These are phyloP conservation scores for Umimayanthus kanabou DNA, from an alignment of 92 coral and sea anemone species.

Conservation along the genomic window DNA sequence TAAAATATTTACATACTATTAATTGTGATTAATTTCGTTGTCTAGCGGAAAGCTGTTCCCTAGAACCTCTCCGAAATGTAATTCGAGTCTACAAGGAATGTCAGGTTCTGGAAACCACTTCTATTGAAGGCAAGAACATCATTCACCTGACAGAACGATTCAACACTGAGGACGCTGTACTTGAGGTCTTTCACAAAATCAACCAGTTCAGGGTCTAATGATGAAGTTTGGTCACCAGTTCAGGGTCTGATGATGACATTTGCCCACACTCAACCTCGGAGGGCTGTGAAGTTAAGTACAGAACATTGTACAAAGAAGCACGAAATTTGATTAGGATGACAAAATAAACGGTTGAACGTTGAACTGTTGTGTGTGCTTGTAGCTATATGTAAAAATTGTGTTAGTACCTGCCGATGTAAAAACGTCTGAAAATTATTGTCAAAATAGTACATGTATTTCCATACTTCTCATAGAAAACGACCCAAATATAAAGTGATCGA, in stretches of 20 bases:
- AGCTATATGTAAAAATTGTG: no score
- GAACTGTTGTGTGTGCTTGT: background rate
- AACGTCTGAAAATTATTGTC: no score
- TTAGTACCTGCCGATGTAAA: no score
- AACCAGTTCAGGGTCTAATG: conserved; percentile 62
- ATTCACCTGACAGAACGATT: conserved; percentile 62
- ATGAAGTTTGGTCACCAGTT: conserved; percentile 55
- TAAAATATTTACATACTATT: background rate
- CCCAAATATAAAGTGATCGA: no score
- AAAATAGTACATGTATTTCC: no score
- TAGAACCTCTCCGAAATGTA: conserved; percentile 82
- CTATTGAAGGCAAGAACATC: conserved; percentile 24
- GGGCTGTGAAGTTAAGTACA: background rate
- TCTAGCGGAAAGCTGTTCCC: conserved; percentile 86
- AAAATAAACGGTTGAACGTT: background rate
- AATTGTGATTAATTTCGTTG: background rate
- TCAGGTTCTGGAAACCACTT: conserved; percentile 52
- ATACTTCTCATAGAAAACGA: no score
- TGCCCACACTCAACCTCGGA: background rate
- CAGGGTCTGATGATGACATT: conserved; percentile 20
- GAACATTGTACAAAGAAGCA: background rate
- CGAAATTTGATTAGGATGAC: background rate
- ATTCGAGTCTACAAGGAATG: conserved; percentile 76
- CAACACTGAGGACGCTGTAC: conserved; percentile 57
- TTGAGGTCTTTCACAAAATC: conserved; percentile 69